Base-by-base conservation (phyloP, 2,888 invertebrate genomes). In the Eudasyphora cyanicolor region DNA sequence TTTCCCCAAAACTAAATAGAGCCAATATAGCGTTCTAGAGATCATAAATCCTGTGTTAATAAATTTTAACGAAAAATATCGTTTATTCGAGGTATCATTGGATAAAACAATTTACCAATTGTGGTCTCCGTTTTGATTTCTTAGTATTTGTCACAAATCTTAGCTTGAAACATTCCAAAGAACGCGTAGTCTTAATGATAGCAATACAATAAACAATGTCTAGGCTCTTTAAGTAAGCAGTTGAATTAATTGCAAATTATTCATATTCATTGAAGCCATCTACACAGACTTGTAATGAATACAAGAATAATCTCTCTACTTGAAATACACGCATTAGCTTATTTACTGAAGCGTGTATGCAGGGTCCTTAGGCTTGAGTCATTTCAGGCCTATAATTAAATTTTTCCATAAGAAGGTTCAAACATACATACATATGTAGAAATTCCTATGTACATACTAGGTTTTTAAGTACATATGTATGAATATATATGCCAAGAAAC, bases 371-470 rank as follows among this genome's bases (percentile, higher is more conserved):
- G 38, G n/a, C 45, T 45, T n/a, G 45, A 38, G 38, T 45, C n/a
- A 45, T 45, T 45, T n/a, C 35, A 38, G 14, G 21, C 35, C 19
- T 38, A 54, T 78, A 73, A 78, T 78, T 73, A 78, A 73, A 60
- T 70, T 75, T 29, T 45, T 78, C 69, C 78, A 45, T 70, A 35
- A 62, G 70, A 42, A 70, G 19, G 74, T n/a, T 49, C 51, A 57
- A n/a, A 17, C 5, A 21, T 10, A 21, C 38, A 60, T 7, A n/a
- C 60, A 57, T 54, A 67, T 10, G n/a, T 51, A 24, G n/a, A n/a
- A n/a, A n/a, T n/a, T n/a, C n/a, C n/a, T 38, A 29, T 69, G 42
- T 57, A 70, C 38, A 60, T 49, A 49, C 3, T 17, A 17, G 5
- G 6, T 35, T 10, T 7, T 35, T 35, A 35, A 5, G 10, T 10